Evolutionary conservation across 2,888 invertebrate species (phyloP), one percentile per base, ranked within the genome.

Genomic region (Acanthosepion lycidas): DNA sequence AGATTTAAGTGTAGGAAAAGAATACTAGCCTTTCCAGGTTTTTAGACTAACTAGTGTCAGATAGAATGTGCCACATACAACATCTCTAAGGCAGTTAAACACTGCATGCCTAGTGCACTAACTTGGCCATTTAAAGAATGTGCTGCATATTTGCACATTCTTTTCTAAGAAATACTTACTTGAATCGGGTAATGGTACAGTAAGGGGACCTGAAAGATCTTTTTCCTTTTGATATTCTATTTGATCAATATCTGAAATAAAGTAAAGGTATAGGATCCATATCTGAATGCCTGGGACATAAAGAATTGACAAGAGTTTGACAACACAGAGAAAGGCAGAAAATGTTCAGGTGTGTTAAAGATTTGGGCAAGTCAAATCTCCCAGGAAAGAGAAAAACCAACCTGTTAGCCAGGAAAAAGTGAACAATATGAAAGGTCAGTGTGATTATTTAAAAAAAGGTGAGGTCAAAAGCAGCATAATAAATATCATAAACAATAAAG

Each of bases 201-300:
- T 92, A 49, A 51, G 51, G 51, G 28, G 92, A 42, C 51, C 92
- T 92, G 92, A 92, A 49, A 49, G 48, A 49, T 48, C 51, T 49
- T 92, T 92, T 92, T 48, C 92, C 26, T 92, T 92, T 42, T 92
- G 92, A 92, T 92, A 92, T 48, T 92, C 51, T 92, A 51, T 92
- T 92, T 48, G 48, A 92, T 51, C 51, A 51, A 92, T 42, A 92
- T 92, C 92, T 92, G 92, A 48, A 92, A 92, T n/a, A 49, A 92
- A 92, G 92, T 64, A 64, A 64, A 64, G 64, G 28, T 28, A 64
- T 64, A 64, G 26, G 64, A 64, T 64, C 64, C 64, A 64, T 23
- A 64, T 6, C 64, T 64, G 64, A 64, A 64, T 28, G 26, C 64
- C 64, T 23, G 26, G 64, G 92, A 26, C 51, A 49, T 12, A 92